Evolutionary conservation across 2,888 invertebrate genomes (phyloP).

Genomic region (Brachyopa scutellaris): DNA sequence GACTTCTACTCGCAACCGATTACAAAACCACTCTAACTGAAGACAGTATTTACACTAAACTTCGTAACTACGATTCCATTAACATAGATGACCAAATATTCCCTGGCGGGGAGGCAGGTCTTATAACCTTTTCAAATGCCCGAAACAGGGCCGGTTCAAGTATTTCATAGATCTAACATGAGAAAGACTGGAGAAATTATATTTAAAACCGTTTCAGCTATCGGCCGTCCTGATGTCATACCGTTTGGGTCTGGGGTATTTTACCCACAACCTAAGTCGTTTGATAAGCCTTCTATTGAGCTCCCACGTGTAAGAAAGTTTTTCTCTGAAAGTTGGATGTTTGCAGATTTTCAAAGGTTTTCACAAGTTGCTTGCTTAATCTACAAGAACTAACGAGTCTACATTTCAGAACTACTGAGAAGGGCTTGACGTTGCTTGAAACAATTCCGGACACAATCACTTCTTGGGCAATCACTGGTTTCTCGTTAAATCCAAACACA

Average conservation of each 20-base stretch:
- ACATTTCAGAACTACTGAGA: constrained; percentile 39
- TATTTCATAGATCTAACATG: background rate
- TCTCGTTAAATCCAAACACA: constrained; percentile 87
- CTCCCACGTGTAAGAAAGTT: constrained; percentile 82
- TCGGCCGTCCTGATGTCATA: background rate
- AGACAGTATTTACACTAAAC: constrained; percentile 10
- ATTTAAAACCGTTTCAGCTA: background rate
- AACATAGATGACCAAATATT: constrained; percentile 82
- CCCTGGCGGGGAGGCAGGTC: constrained; percentile 59
- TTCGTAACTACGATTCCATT: constrained; percentile 12
- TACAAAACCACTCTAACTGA: constrained; percentile 82
- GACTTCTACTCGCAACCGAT: constrained; percentile 86
- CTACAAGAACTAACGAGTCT: background rate
- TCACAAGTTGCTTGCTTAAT: background rate
- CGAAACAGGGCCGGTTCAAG: background rate
- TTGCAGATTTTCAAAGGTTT: constrained; percentile 81
- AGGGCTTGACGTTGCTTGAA: constrained; percentile 82
- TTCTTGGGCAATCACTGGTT: constrained; percentile 91
- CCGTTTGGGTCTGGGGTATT: background rate
- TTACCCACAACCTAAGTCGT: background rate
- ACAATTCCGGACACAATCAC: constrained; percentile 89
- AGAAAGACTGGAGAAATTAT: background rate
- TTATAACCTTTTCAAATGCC: constrained; percentile 78
- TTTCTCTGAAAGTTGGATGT: constrained; percentile 88
- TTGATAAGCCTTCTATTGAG: constrained; percentile 21